These are phyloP conservation scores for Cataglyphis rosenhaueri DNA, from an alignment of 2,888 invertebrate species.

Conservation along the genomic window DNA sequence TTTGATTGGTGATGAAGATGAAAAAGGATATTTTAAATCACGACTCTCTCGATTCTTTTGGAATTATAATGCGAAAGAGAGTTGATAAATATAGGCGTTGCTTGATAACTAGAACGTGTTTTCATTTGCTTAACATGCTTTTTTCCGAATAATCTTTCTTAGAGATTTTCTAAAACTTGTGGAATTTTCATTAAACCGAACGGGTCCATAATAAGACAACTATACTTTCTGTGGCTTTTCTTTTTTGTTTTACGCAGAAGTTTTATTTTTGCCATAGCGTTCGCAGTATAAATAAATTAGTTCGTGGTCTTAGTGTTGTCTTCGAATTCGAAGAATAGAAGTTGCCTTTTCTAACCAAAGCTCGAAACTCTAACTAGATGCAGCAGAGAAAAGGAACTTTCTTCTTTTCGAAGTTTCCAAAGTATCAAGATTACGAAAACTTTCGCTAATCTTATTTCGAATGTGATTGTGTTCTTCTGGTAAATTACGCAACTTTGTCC, in stretches of 20 bases:
- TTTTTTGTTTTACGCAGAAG: background rate
- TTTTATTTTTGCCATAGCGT: background rate
- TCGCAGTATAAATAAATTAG: background rate
- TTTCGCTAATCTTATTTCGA: slow-evolving; percentile 25
- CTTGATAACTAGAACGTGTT: background rate
- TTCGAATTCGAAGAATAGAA: background rate
- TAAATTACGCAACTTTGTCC: background rate
- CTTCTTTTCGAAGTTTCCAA: slow-evolving; percentile 18
- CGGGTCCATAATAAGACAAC: background rate
- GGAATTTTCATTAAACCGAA: background rate
- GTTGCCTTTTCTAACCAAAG: background rate
- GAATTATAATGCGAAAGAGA: background rate
- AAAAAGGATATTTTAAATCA: slow-evolving; percentile 10
- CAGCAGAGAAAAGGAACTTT: slow-evolving; percentile 2
- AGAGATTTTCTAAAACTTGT: background rate
- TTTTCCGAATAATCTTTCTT: background rate
- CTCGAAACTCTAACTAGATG: slow-evolving; percentile 15
- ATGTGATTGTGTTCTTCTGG: background rate
- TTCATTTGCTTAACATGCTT: background rate
- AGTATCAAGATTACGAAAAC: slow-evolving; percentile 12
- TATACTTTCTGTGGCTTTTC: background rate
- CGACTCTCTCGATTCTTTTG: background rate
- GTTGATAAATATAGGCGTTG: background rate
- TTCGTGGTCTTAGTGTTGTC: background rate
- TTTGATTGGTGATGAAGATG: background rate